phyloP scores from a whole-genome alignment of 2,113 vertebrate species.

The Hydropotes inermis region DNA sequence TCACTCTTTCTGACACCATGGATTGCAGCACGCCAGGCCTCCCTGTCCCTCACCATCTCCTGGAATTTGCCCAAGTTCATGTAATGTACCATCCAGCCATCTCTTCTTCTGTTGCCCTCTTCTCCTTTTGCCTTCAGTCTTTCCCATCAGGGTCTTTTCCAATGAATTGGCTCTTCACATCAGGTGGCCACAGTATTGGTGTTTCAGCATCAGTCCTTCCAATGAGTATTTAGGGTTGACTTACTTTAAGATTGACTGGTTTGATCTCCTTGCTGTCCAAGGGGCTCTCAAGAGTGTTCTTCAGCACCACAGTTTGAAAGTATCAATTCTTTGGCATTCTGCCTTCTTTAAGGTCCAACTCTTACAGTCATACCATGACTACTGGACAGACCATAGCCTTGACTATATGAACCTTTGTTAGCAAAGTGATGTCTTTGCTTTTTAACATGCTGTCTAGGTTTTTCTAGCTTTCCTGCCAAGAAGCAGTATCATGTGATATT shows the following conservation, averaged over 20 bases:
- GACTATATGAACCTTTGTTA: neutral
- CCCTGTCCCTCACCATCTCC: neutral
- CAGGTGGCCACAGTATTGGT: neutral
- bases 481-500: neutral
- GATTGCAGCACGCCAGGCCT: neutral
- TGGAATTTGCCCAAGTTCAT: neutral
- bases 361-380: neutral
- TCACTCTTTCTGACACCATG: neutral
- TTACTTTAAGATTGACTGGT: neutral
- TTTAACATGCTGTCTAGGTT: neutral
- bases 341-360: neutral
- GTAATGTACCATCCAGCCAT: neutral
- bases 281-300: neutral
- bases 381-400: neutral
- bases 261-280: neutral
- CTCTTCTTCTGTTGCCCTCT: neutral
- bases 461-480: neutral
- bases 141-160: neutral
- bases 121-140: neutral
- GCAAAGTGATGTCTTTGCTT: neutral
- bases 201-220: neutral
- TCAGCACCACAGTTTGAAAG: neutral
- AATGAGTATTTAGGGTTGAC: neutral
- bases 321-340: neutral
- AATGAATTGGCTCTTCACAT: neutral